phyloP scores from a whole-genome alignment of 1,140 invertebrate species.

The Trachelipus rathkii region DNA sequence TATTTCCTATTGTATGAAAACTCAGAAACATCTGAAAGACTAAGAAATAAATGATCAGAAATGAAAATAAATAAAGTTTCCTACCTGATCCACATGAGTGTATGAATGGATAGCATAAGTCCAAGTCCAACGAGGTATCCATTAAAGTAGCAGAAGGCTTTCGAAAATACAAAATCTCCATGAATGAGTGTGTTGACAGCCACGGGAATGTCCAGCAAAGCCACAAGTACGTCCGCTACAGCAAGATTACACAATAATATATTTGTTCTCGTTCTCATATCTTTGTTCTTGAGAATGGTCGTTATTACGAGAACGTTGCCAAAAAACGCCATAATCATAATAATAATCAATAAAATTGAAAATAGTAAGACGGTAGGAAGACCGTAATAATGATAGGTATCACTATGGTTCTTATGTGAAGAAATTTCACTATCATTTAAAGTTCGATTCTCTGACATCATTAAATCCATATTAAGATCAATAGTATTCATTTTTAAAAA shows the following conservation, averaged over 20 bases:
- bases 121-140: slow-evolving; percentile 53
- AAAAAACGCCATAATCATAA: slow-evolving; percentile 29
- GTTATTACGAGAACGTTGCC: slow-evolving; percentile 45
- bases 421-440: no score
- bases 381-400: slow-evolving; percentile 4
- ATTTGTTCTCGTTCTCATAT: slow-evolving; percentile 55
- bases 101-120: slow-evolving; percentile 54
- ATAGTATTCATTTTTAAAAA: no score
- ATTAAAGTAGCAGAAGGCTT: slow-evolving; percentile 51
- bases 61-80: neutral
- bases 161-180: slow-evolving; percentile 51
- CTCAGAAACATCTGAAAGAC: no score
- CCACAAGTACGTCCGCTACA: slow-evolving; percentile 53
- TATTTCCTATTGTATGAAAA: no score
- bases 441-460: no score
- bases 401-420: no score
- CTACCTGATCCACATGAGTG: slow-evolving; percentile 55
- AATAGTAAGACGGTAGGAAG: neutral
- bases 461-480: no score
- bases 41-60: no score
- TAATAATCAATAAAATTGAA: slow-evolving; percentile 21
- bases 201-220: slow-evolving; percentile 52
- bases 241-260: slow-evolving; percentile 54
- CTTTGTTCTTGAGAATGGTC: slow-evolving; percentile 50
- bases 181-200: slow-evolving; percentile 51